phyloP scores from a whole-genome alignment of 2,888 invertebrate species.

The Hoplodrina blanda region DNA sequence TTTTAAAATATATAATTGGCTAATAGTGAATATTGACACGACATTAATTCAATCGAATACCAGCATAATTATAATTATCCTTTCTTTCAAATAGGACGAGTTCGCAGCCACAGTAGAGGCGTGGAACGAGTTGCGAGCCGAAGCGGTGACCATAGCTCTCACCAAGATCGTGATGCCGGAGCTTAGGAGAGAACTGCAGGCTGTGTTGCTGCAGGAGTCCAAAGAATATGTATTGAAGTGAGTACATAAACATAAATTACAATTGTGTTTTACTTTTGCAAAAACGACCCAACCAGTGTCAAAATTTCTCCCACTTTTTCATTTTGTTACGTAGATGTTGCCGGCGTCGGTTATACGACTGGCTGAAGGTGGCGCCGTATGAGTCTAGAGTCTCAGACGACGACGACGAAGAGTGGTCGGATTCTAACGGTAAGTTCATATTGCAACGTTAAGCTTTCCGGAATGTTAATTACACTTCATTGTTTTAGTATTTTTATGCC shows the following conservation, averaged over 20 bases:
- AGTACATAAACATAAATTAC: slow-evolving; percentile 55
- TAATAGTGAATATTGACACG: too few relatives aligned
- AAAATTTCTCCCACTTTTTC: too few relatives aligned
- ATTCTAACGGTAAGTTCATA: slow-evolving; percentile 89
- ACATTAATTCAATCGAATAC: background rate
- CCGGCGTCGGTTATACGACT: slow-evolving; percentile 96
- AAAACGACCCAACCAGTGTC: too few relatives aligned
- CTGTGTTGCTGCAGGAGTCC: slow-evolving; percentile 95
- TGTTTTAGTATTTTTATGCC: too few relatives aligned
- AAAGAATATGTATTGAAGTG: slow-evolving; percentile 95
- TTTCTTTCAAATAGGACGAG: slow-evolving; percentile 92
- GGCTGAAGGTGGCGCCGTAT: slow-evolving; percentile 97
- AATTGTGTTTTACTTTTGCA: too few relatives aligned
- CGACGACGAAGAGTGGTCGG: slow-evolving; percentile 98
- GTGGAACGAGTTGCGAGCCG: slow-evolving; percentile 97
- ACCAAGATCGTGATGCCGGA: slow-evolving; percentile 97
- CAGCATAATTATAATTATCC: background rate
- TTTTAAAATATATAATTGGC: too few relatives aligned
- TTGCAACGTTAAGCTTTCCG: background rate
- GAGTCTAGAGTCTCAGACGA: slow-evolving; percentile 92
- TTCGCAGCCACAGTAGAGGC: slow-evolving; percentile 98
- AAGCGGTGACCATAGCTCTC: slow-evolving; percentile 97
- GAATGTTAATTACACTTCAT: too few relatives aligned
- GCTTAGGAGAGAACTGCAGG: slow-evolving; percentile 95
- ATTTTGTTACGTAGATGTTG: slow-evolving; percentile 90